A percentile compares a stretch with the other conserved stretches of the same genome.
Conservation (phyloP, 2,888 invertebrate species). For the Chrysotoxum bicinctum region DNA sequence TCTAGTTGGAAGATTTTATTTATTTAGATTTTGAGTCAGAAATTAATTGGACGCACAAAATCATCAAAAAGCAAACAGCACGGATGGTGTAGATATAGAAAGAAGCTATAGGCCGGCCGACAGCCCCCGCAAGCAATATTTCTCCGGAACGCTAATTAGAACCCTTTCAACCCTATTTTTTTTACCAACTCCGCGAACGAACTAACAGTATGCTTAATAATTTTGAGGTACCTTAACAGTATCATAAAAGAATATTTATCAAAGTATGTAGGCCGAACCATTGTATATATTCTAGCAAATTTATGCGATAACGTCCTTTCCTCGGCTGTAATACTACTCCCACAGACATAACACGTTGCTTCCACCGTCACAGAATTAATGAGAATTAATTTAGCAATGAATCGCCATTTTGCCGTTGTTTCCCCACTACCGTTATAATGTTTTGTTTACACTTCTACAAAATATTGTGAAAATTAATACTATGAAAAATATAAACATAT, state of each 20-base stretch:
- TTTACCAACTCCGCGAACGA: constrained; percentile 25
- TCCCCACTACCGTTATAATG: constrained; percentile 24
- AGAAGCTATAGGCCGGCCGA: constrained; percentile 22
- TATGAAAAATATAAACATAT: constrained; percentile 39
- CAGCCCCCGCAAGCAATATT: constrained; percentile 55
- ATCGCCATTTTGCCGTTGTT: constrained; percentile 12
- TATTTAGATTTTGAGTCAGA: constrained; percentile 44
- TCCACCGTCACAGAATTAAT: constrained; percentile 42
- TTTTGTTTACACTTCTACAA: constrained; percentile 43
- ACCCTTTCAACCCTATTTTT: constrained; percentile 25
- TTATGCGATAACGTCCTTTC: constrained; percentile 43
- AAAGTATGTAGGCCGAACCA: constrained; percentile 39
- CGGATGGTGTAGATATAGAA: not conserved
- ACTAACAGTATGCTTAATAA: constrained; percentile 23
- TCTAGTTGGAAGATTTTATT: constrained; percentile 14
- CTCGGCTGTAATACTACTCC: constrained; percentile 48
- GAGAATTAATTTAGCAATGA: constrained; percentile 58
- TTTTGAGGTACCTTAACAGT: constrained; percentile 51
- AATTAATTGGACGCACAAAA: constrained; percentile 52
- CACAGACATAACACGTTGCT: constrained; percentile 36
- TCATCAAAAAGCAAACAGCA: constrained; percentile 22
- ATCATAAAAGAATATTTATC: constrained; percentile 50
- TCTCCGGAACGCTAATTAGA: constrained; percentile 60
- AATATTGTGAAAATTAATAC: constrained; percentile 44
- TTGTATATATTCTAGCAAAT: constrained; percentile 29